Evolutionary conservation across 1,140 invertebrate genomes (phyloP).

Genomic region (Globodera rostochiensis): DNA sequence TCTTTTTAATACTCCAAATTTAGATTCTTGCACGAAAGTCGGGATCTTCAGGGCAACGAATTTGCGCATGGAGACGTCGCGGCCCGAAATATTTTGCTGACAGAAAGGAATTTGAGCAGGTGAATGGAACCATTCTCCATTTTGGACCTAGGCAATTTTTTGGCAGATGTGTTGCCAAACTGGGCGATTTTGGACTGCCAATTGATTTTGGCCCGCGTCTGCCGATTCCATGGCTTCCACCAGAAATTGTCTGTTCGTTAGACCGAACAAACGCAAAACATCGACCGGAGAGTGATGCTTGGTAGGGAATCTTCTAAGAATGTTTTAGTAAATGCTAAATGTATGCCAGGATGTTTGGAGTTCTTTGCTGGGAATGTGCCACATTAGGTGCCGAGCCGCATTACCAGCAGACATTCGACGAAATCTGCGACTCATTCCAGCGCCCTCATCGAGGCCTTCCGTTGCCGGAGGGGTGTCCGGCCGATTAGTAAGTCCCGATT

Average conservation of each 20-base stretch:
- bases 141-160: constrained; percentile 10
- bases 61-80: constrained; percentile 62
- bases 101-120: constrained; percentile 47
- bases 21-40: constrained; percentile 40
- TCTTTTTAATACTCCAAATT: background rate
- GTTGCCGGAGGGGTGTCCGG: constrained; percentile 49
- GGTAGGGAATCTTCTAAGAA: constrained; percentile 24
- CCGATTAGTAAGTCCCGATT: constrained; percentile 51
- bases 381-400: constrained; percentile 61
- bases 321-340: constrained; percentile 1
- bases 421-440: constrained; percentile 51
- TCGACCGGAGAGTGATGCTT: constrained; percentile 57
- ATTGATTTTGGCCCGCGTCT: constrained; percentile 58
- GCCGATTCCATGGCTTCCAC: constrained; percentile 60
- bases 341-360: constrained; percentile 54
- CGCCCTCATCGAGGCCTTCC: constrained; percentile 50
- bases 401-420: constrained; percentile 58
- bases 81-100: constrained; percentile 56
- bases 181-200: constrained; percentile 55
- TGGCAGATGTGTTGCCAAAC: constrained; percentile 55
- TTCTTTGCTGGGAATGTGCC: constrained; percentile 54
- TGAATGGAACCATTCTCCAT: constrained; percentile 13
- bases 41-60: constrained; percentile 56
- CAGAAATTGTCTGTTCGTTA: constrained; percentile 61
- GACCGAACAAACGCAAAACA: constrained; percentile 50